Evolutionary conservation across 2,113 vertebrate genomes (phyloP).

Genomic region (Embiotoca jacksoni): DNA sequence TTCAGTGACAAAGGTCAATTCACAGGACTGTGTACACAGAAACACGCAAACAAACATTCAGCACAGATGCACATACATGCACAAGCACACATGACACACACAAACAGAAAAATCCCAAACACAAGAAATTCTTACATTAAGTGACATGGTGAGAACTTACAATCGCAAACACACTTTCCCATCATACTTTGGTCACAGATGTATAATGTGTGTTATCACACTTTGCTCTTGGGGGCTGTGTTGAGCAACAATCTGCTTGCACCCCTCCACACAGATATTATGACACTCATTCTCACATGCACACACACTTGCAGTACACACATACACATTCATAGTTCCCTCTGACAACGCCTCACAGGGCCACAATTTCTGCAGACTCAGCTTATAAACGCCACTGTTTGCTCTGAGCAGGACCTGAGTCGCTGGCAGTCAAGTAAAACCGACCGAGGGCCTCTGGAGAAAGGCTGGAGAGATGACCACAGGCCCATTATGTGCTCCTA

Average conservation of each 20-base stretch:
- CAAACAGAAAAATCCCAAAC: neutral
- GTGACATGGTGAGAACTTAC: slow-evolving; percentile 22
- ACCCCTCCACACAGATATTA: slow-evolving; percentile 32
- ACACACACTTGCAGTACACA: neutral
- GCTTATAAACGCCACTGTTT: slow-evolving; percentile 59
- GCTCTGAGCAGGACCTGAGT: slow-evolving; percentile 82
- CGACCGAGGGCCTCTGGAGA: slow-evolving; percentile 83
- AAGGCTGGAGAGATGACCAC: slow-evolving; percentile 79
- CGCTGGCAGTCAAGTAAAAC: slow-evolving; percentile 84
- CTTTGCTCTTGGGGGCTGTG: slow-evolving; percentile 26
- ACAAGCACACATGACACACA: slow-evolving; percentile 8
- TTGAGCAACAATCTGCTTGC: slow-evolving; percentile 51
- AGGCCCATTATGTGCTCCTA: slow-evolving; percentile 88
- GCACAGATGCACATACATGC: neutral
- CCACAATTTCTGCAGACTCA: slow-evolving; percentile 57
- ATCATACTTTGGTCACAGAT: slow-evolving; percentile 36
- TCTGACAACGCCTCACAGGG: slow-evolving; percentile 20
- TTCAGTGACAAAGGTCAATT: slow-evolving; percentile 49
- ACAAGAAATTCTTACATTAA: neutral
- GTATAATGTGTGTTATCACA: slow-evolving; percentile 31
- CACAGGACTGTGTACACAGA: slow-evolving; percentile 19
- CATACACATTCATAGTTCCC: slow-evolving; percentile 1
- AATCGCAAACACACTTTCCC: slow-evolving; percentile 18
- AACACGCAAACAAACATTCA: slow-evolving; percentile 9
- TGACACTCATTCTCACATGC: neutral